phyloP scores from a whole-genome alignment of 2,113 vertebrate species.

The Chroicocephalus ridibundus region DNA sequence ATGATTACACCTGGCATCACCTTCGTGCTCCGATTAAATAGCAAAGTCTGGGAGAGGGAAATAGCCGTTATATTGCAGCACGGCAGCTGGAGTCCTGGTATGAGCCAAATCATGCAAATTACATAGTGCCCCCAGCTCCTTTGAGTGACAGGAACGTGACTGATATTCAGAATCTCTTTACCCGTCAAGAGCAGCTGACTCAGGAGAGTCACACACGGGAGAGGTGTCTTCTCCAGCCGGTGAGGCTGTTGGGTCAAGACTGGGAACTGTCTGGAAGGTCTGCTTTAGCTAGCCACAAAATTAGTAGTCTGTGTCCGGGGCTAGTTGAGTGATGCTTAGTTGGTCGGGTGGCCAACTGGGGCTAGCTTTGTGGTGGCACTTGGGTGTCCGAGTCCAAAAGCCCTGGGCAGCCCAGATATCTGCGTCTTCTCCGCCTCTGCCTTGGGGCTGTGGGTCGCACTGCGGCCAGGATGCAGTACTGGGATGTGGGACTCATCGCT shows the following conservation, averaged over 20 bases:
- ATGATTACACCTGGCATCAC: background rate
- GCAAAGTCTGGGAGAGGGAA: background rate
- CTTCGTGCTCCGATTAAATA: background rate
- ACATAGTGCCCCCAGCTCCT: background rate
- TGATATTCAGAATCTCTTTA: background rate
- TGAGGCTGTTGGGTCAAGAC: background rate
- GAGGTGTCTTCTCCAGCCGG: background rate
- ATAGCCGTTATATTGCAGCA: background rate
- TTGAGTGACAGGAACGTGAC: background rate
- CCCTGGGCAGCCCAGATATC: background rate
- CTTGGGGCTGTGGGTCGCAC: background rate
- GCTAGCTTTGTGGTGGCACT: background rate
- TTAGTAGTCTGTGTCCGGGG: background rate
- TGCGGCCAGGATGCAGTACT: background rate
- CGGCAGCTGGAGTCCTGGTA: background rate
- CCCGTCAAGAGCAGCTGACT: background rate
- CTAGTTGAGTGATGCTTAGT: background rate
- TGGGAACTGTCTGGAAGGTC: background rate
- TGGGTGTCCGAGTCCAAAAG: background rate
- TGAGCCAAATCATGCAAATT: background rate
- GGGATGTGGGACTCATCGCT: background rate
- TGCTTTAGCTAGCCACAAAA: background rate
- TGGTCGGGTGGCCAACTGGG: background rate
- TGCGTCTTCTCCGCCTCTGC: background rate
- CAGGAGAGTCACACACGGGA: background rate